Evolutionary conservation across 2,113 vertebrate species (phyloP), one percentile per base, ranked within the genome.

Genomic region (Tenebrosternarchus preto): DNA sequence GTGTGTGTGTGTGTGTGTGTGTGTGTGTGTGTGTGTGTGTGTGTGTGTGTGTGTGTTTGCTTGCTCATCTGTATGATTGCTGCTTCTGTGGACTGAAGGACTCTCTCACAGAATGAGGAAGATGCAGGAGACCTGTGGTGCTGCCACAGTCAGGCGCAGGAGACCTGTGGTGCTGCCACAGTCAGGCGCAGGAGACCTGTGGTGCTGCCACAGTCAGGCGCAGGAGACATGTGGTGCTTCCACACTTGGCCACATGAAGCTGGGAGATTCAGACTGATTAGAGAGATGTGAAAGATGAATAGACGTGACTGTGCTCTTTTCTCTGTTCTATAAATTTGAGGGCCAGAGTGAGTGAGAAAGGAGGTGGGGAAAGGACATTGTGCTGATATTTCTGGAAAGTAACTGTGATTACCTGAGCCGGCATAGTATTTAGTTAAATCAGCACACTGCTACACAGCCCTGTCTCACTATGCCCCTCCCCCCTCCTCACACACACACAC

Each of bases 341-440:
- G 43, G 15, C 2, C 8, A 50, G 43, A 50, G 43, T 12, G 43
- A 15, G 7, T 12, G 5, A 15, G 43, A 59, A 15, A 56, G 17
- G 5, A 19, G 5, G 19, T 20, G 19, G 20, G 4, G 8, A 22
- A 2, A 22, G 19, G 4, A 59, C 53, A 74, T 16, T 43, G 16
- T 20, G 25, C 31, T 29, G 53, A 11, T 59, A 55, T 67, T 53
- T 6, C 68, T 20, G 68, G n/a, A 55, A 12, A 66, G 63, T 69
- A 59, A 70, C 72, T 25, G 22, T 22, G 1, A 33, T 50, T 15
- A 6, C 31, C 33, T 78, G 75, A 85, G 63, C 83, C 81, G 81
- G 56, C 72, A 63, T 33, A 67, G 69, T 72, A 16, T 63, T 19
- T 33, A 71, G 22, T 75, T 77, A 43, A 24, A 77, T 43, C 19